Evolutionary conservation across 2,888 invertebrate genomes (phyloP).

Genomic region (Unio delphinus): DNA sequence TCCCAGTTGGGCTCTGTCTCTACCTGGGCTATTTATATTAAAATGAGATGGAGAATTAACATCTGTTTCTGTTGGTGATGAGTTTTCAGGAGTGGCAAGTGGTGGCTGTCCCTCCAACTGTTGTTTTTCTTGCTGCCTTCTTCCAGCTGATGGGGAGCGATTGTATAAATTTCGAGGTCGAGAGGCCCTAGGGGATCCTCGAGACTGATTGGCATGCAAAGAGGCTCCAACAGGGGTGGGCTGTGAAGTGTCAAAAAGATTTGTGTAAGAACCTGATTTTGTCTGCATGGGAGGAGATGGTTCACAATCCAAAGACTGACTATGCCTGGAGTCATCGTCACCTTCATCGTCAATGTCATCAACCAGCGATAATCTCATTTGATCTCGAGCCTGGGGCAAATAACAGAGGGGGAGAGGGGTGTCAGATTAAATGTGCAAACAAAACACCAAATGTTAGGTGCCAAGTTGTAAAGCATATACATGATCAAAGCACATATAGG

Average conservation of each 20-base stretch:
- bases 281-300: slow-evolving; percentile 41
- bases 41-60: slow-evolving; percentile 22
- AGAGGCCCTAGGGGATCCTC: slow-evolving; percentile 29
- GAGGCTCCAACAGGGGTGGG: slow-evolving; percentile 45
- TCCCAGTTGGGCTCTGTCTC: slow-evolving; percentile 27
- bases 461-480: too few species aligned
- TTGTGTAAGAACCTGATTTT: slow-evolving; percentile 62
- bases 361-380: slow-evolving; percentile 36
- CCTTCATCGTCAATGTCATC: slow-evolving; percentile 50
- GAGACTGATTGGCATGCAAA: slow-evolving; percentile 17
- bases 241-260: slow-evolving; percentile 62
- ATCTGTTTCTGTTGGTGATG: slow-evolving; percentile 27
- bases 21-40: slow-evolving; percentile 48
- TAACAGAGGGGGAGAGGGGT: slow-evolving; percentile 1
- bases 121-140: slow-evolving; percentile 2
- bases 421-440: slow-evolving; percentile 14
- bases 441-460: slow-evolving; percentile 6
- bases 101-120: slow-evolving; percentile 23
- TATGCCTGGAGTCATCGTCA: slow-evolving; percentile 37
- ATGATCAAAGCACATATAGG: too few species aligned
- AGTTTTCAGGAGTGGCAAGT: slow-evolving; percentile 53
- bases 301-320: slow-evolving; percentile 51
- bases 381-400: slow-evolving; percentile 33
- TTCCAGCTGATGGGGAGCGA: slow-evolving; percentile 25
- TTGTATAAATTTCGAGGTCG: slow-evolving; percentile 25